Evolutionary conservation across 2,888 invertebrate species (phyloP).

Genomic region (Apodemia hepburni): DNA sequence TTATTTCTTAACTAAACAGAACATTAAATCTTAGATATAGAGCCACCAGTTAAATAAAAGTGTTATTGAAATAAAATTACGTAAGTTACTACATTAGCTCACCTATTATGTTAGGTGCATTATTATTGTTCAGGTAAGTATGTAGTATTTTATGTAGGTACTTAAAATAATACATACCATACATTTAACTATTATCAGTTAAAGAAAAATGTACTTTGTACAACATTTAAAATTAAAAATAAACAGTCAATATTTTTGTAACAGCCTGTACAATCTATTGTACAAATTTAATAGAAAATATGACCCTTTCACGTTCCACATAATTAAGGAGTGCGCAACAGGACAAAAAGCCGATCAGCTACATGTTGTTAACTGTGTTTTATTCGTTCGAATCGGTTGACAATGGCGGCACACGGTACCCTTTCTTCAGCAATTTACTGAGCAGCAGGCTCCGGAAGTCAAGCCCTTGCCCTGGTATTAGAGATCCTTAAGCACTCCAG

Average conservation of each 20-base stretch:
- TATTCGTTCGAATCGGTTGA: constrained; percentile 76
- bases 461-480: constrained; percentile 65
- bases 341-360: constrained; percentile 71
- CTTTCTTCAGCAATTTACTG: constrained; percentile 75
- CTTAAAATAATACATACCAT: too few species aligned
- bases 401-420: constrained; percentile 63
- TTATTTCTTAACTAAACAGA: too few species aligned
- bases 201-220: too few species aligned
- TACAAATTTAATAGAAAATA: constrained; percentile 77
- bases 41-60: too few species aligned
- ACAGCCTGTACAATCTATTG: constrained; percentile 53
- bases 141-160: too few species aligned
- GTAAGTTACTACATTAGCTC: too few species aligned
- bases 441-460: constrained; percentile 74
- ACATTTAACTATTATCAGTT: too few species aligned
- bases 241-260: not conserved
- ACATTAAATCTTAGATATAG: too few species aligned
- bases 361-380: constrained; percentile 71
- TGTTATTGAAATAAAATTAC: too few species aligned
- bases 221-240: too few species aligned
- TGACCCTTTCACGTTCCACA: constrained; percentile 77
- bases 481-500: constrained; percentile 62
- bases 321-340: constrained; percentile 74
- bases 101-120: too few species aligned
- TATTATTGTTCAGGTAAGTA: too few species aligned